phyloP scores from a whole-genome alignment of 1,140 invertebrate genomes.

The Ctenoplectra terminalis region DNA sequence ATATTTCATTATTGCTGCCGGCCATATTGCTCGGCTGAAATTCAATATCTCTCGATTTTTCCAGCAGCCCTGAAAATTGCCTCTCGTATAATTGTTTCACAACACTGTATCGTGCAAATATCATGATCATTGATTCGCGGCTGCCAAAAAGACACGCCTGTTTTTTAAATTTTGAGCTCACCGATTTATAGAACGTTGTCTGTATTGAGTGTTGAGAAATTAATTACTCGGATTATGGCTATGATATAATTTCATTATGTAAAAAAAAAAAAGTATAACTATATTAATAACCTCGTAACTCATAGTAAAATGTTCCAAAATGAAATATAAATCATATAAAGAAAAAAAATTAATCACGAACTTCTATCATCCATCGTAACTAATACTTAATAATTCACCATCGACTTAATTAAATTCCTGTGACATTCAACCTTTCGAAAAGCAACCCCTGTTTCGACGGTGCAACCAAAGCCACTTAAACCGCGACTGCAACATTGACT shows the following conservation, averaged over 20 bases:
- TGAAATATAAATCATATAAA: neutral
- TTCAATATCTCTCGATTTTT: constrained; percentile 48
- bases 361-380: neutral
- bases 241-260: no score
- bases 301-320: no score
- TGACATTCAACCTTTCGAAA: neutral
- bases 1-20: constrained; percentile 51
- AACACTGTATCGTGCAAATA: neutral
- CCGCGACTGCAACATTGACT: neutral
- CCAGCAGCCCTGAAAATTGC: constrained; percentile 10
- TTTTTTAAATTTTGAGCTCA: neutral
- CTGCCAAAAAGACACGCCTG: no score
- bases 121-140: neutral
- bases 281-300: no score
- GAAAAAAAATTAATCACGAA: neutral
- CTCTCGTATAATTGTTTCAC: neutral
- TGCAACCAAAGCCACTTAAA: neutral
- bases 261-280: no score
- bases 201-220: no score
- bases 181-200: no score
- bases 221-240: neutral
- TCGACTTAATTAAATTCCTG: neutral
- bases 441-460: neutral
- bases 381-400: neutral
- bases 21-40: constrained; percentile 18